Base-by-base conservation (phyloP, 2,888 invertebrate species). In the Corythucha ciliata region DNA sequence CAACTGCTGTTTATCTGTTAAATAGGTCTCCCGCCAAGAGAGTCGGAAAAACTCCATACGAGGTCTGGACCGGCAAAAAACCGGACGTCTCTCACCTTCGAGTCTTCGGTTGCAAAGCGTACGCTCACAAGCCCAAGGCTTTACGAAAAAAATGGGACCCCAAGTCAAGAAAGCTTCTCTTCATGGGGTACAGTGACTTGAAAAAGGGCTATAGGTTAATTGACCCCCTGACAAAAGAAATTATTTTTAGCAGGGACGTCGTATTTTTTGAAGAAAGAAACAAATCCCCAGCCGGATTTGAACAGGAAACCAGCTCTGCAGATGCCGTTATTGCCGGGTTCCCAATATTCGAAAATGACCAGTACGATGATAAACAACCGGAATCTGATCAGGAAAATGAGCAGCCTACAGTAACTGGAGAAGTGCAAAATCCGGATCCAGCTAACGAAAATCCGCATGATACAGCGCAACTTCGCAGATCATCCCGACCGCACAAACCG, bases 181-280 rank as follows among this genome's bases (percentile, higher is more conserved):
- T 47, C 22, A 20, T 22, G 4, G 42, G 50, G 12, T 49, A 49
- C 16, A 6, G 42, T 18, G 50, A 45, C 6, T 32, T 42, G 3
- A 42, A 32, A 2, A 49, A 49, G 21, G 50, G 42, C 10, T 49
- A 49, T 21, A 8, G 41, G n/a, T 32, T 49, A 6, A 16, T 51
- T 3, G 16, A 51, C 26, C 51, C 51, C 1, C 8, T 18, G 3
- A 44, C 45, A 14, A 51, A 51, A 22, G 20, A 45, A 26, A n/a
- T 44, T 2, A 45, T 37, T 8, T 37, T 51, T 4, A 51, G 51
- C 32, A 16, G 51, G 7, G 51, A 51, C 14, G 48, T 40, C 25
- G 20, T 18, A 25, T 48, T 48, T 16, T 32, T 48, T 4, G 46
- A 45, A 45, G 6, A 12, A 34, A 12, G 7, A 34, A 18, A 12